Evolutionary conservation across 2,797 vertebrate species (phyloP).

Genomic region (Cyclura pinguis): DNA sequence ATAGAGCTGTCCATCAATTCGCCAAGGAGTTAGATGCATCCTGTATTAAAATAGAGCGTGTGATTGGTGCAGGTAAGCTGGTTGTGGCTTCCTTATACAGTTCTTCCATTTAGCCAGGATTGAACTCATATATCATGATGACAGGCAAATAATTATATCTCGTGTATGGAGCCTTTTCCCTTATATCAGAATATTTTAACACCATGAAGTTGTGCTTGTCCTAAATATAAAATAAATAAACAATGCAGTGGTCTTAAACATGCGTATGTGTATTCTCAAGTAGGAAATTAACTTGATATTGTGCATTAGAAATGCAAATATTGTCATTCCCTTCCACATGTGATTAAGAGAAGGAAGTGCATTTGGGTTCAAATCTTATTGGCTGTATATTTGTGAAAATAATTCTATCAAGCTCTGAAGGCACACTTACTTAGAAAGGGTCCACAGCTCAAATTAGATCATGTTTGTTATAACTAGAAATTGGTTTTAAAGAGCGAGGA

Average conservation of each 20-base stretch:
- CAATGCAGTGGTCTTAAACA: conserved; percentile 48
- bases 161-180: conserved; percentile 77
- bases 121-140: conserved; percentile 89
- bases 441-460: conserved; percentile 45
- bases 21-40: conserved; percentile 99
- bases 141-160: conserved; percentile 91
- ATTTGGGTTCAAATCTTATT: conserved; percentile 51
- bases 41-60: conserved; percentile 99
- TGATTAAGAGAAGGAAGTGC: not conserved
- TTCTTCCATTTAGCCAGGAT: conserved; percentile 80
- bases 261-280: conserved; percentile 55
- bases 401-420: conserved; percentile 50
- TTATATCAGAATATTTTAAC: conserved; percentile 74
- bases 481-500: conserved; percentile 62
- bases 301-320: not conserved
- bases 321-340: conserved; percentile 45
- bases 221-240: conserved; percentile 60
- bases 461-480: conserved; percentile 43
- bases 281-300: conserved; percentile 38
- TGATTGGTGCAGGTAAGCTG: conserved; percentile 98
- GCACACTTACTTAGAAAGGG: conserved; percentile 52
- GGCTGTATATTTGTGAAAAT: not conserved
- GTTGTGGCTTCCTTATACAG: conserved; percentile 79
- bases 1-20: conserved; percentile 99
- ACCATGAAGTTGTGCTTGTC: conserved; percentile 72